Evolutionary conservation across 2,888 invertebrate species (phyloP).

Genomic region (Ptilodon capucinus): DNA sequence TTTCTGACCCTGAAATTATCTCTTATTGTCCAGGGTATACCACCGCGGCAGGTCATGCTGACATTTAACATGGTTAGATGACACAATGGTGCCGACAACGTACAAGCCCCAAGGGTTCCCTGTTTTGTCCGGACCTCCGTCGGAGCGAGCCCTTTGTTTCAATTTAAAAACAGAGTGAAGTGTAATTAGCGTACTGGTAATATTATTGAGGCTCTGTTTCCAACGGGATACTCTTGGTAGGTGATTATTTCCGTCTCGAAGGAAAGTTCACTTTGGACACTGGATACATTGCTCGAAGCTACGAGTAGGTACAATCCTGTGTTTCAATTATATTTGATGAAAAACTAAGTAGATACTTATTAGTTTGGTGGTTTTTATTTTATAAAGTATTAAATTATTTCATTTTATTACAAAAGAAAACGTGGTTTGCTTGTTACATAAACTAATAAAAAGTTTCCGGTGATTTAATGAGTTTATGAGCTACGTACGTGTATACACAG

Average conservation of each 20-base stretch:
- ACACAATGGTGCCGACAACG: neutral
- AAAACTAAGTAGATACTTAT: too few species aligned
- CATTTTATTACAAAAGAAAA: too few species aligned
- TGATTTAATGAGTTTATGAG: too few species aligned
- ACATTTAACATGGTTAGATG: neutral
- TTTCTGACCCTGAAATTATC: too few species aligned
- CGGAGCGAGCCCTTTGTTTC: neutral
- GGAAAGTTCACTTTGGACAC: neutral
- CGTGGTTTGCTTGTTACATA: too few species aligned
- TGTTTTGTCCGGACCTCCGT: neutral
- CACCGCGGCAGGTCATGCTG: neutral
- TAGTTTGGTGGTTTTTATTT: too few species aligned
- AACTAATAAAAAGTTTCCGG: too few species aligned
- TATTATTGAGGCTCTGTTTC: neutral
- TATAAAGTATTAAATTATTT: too few species aligned
- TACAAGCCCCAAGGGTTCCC: neutral
- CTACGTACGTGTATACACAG: too few species aligned
- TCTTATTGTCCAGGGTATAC: neutral
- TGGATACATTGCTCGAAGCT: neutral
- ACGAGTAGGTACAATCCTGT: too few species aligned
- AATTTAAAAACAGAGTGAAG: neutral
- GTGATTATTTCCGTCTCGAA: neutral
- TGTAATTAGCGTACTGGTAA: neutral
- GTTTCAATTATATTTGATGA: too few species aligned
- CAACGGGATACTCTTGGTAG: neutral